Evolutionary conservation across 2,113 vertebrate species (phyloP).

Genomic region (Silurus glanis): DNA sequence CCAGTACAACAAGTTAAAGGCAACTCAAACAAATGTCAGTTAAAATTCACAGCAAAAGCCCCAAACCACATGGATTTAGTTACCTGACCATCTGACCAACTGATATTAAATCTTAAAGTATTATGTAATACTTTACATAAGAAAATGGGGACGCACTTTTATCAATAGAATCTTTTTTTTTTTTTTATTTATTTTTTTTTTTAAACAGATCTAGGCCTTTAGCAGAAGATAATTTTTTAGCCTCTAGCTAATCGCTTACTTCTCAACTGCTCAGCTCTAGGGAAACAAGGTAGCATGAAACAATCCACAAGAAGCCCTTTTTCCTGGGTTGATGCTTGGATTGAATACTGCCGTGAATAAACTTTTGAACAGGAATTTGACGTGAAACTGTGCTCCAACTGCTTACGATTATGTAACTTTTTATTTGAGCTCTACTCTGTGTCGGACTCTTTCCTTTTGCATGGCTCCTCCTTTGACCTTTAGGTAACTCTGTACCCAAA

Average conservation of each 20-base stretch:
- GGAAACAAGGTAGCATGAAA: background rate
- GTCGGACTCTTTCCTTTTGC: constrained; percentile 23
- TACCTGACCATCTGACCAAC: background rate
- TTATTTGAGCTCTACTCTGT: constrained; percentile 9
- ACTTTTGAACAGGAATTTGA: background rate
- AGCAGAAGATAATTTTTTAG: background rate
- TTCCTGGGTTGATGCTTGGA: background rate
- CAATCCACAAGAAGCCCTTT: background rate
- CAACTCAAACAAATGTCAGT: background rate
- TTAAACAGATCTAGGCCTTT: background rate
- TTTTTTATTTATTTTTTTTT: too few relatives aligned
- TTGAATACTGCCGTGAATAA: background rate
- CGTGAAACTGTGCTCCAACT: background rate
- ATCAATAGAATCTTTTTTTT: too few relatives aligned
- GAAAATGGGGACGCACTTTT: background rate
- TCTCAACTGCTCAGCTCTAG: background rate
- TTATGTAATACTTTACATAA: too few relatives aligned
- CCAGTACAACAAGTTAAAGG: background rate
- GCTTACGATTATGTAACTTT: background rate
- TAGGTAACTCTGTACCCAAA: constrained; percentile 18
- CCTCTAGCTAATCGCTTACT: background rate
- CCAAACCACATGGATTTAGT: background rate
- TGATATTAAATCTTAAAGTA: background rate
- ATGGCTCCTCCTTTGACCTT: constrained; percentile 18
- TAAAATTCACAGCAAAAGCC: background rate